Evolutionary conservation across 2,113 vertebrate genomes (phyloP).

Genomic region (Sinocyclocheilus maitianheensis): DNA sequence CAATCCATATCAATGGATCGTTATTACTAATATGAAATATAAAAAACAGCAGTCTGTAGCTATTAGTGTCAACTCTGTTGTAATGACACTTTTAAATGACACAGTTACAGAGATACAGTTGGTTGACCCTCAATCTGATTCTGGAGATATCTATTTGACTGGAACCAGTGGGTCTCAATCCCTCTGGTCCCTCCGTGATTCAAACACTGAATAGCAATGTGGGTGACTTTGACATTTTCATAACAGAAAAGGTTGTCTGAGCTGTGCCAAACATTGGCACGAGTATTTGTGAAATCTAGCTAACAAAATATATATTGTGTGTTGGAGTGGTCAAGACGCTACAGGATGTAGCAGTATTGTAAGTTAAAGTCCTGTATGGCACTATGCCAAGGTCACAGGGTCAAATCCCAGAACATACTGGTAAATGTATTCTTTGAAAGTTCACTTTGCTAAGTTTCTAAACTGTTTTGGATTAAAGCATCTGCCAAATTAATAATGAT

Average conservation of each 20-base stretch:
- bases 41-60: neutral
- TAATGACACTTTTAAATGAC: neutral
- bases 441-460: neutral
- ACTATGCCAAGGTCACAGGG: neutral
- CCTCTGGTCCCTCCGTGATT: neutral
- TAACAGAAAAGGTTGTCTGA: constrained; percentile 4
- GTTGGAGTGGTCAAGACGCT: no score
- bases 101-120: neutral
- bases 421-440: neutral
- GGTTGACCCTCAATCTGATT: neutral
- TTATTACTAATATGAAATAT: neutral
- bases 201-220: constrained; percentile 12
- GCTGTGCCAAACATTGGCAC: neutral
- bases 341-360: neutral
- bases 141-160: neutral
- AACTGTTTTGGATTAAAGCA: neutral
- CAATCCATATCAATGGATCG: no score
- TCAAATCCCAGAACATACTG: neutral
- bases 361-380: neutral
- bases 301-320: no score
- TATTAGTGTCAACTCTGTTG: neutral
- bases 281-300: no score
- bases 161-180: neutral
- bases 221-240: constrained; percentile 16
- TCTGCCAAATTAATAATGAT: neutral